phyloP scores from a whole-genome alignment of 2,888 invertebrate genomes.

The Drosophila atripex region DNA sequence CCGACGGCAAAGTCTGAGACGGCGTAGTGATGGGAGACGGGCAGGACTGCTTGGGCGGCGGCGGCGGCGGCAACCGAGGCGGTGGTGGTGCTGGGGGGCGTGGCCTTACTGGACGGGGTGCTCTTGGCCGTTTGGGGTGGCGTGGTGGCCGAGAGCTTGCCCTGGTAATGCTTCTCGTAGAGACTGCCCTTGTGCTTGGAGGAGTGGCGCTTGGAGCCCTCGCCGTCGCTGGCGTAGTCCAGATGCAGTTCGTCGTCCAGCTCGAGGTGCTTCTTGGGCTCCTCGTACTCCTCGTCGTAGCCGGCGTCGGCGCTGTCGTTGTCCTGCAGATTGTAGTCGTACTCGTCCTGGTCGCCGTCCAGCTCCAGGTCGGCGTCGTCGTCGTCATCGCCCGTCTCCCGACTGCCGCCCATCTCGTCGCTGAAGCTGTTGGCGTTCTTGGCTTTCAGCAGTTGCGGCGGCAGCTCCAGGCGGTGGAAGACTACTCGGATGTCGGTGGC shows the following conservation, averaged over 20 bases:
- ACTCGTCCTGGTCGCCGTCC: constrained; percentile 67
- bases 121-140: constrained; percentile 3
- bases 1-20: constrained; percentile 99
- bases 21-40: constrained; percentile 92
- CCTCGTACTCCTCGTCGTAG: constrained; percentile 76
- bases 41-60: constrained; percentile 68
- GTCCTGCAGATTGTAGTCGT: constrained; percentile 77
- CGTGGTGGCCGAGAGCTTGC: constrained; percentile 52
- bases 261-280: constrained; percentile 79
- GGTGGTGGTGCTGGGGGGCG: constrained; percentile 62
- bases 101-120: constrained; percentile 64
- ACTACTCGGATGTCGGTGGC: constrained; percentile 98
- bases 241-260: constrained; percentile 74
- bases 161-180: constrained; percentile 75
- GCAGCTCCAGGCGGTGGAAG: constrained; percentile 94
- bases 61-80: constrained; percentile 76
- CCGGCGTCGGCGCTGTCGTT: constrained; percentile 76
- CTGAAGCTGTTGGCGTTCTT: constrained; percentile 80
- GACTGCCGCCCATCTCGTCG: constrained; percentile 82
- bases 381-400: constrained; percentile 54
- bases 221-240: constrained; percentile 80
- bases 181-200: constrained; percentile 64
- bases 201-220: constrained; percentile 55
- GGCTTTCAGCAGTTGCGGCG: constrained; percentile 83
- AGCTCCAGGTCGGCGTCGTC: constrained; percentile 55